Conservation (phyloP, 2,113 vertebrate species). For the Nymphicus hollandicus region DNA sequence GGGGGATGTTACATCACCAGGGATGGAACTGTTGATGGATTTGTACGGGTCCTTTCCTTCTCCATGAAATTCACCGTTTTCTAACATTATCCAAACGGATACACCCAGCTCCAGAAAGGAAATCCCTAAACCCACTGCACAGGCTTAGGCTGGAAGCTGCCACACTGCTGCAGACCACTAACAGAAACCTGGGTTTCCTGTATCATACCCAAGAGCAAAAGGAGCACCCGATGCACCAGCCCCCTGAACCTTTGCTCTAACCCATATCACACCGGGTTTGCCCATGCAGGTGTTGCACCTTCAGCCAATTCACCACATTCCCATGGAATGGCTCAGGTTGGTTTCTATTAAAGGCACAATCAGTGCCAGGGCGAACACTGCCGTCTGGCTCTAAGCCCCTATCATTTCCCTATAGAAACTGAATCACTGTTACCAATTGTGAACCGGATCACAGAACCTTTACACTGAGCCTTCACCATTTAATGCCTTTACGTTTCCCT, state of each 20-base stretch:
- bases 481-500: neutral
- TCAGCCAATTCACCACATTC: neutral
- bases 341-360: neutral
- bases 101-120: neutral
- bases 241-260: neutral
- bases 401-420: neutral
- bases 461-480: neutral
- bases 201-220: neutral
- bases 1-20: too few relatives aligned
- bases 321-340: rapidly evolving
- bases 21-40: too few relatives aligned
- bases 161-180: neutral
- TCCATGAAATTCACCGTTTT: neutral
- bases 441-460: neutral
- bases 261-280: rapidly evolving
- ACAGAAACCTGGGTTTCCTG: neutral
- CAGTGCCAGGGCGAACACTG: neutral
- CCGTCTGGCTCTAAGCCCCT: neutral
- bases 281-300: rapidly evolving
- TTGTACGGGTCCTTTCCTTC: rapidly evolving
- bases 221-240: rapidly evolving
- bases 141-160: neutral
- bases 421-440: neutral
- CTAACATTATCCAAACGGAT: rapidly evolving
- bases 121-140: neutral